These are phyloP conservation scores for Tenthredo notha DNA, from an alignment of 2,888 invertebrate genomes.

Conservation along the genomic window DNA sequence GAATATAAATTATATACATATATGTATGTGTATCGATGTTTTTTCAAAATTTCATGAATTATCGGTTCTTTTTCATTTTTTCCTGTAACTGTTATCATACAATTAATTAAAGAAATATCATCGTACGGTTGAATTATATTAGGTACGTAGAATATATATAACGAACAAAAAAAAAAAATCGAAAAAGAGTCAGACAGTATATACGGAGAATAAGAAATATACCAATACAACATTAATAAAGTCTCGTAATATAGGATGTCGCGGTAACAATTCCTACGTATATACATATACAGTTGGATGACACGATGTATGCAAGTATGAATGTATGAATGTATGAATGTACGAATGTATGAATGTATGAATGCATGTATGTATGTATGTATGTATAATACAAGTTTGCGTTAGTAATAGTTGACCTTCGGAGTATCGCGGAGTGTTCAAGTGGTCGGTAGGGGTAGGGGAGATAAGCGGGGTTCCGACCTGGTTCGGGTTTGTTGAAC, in stretches of 20 bases:
- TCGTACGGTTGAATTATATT: neutral
- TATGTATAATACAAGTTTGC: neutral
- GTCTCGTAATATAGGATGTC: neutral
- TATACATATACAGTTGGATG: neutral
- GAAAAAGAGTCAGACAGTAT: neutral
- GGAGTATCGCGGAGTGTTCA: slow-evolving; percentile 61
- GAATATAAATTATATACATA: no score
- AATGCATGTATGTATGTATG: neutral
- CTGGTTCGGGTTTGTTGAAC: slow-evolving; percentile 78
- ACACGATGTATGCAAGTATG: neutral
- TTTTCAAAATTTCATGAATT: no score
- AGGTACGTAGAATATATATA: neutral
- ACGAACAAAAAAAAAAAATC: neutral
- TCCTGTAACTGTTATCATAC: no score
- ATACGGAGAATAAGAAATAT: neutral
- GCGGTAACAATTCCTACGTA: neutral
- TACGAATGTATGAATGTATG: neutral
- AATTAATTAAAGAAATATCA: no score
- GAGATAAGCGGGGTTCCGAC: slow-evolving; percentile 63
- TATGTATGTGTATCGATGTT: no score
- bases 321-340: no score
- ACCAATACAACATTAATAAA: neutral
- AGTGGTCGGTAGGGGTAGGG: slow-evolving; percentile 49
- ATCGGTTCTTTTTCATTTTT: no score
- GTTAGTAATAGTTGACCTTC: slow-evolving; percentile 71